Evolutionary conservation across 2,113 vertebrate species (phyloP).

Genomic region (Eulemur macaco): DNA sequence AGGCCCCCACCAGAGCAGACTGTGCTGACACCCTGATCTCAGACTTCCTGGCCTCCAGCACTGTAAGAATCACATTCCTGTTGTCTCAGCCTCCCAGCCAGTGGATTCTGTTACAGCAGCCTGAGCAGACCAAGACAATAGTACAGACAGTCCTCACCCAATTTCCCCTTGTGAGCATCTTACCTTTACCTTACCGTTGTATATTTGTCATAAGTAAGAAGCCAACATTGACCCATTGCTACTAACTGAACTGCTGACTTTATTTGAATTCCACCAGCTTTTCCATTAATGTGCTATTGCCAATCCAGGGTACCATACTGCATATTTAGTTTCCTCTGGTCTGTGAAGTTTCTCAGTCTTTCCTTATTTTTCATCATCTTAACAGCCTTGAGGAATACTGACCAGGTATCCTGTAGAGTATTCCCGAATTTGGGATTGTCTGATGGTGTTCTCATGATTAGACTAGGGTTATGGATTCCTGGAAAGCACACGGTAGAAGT

Average conservation of each 20-base stretch:
- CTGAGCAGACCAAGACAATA: fast-evolving
- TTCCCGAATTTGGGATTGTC: too few species aligned
- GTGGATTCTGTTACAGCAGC: fast-evolving
- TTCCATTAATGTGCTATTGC: background rate
- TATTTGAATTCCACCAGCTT: background rate
- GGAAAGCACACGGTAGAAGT: background rate
- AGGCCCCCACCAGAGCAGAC: fast-evolving
- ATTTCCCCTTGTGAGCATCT: too few species aligned
- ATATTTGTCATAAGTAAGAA: background rate
- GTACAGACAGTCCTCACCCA: fast-evolving
- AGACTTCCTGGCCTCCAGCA: background rate
- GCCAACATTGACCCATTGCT: fast-evolving
- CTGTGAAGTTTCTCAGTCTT: background rate
- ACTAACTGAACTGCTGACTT: background rate
- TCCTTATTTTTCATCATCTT: background rate
- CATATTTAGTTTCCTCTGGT: background rate
- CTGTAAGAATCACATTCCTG: background rate
- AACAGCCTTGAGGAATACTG: background rate
- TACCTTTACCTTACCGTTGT: fast-evolving
- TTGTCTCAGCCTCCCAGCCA: fast-evolving
- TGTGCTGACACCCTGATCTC: fast-evolving
- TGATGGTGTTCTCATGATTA: background rate
- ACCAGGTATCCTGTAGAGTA: background rate
- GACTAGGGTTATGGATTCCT: background rate
- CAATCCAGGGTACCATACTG: background rate